Conservation (phyloP, 1,140 invertebrate species). For the Zaprionus ghesquierei region DNA sequence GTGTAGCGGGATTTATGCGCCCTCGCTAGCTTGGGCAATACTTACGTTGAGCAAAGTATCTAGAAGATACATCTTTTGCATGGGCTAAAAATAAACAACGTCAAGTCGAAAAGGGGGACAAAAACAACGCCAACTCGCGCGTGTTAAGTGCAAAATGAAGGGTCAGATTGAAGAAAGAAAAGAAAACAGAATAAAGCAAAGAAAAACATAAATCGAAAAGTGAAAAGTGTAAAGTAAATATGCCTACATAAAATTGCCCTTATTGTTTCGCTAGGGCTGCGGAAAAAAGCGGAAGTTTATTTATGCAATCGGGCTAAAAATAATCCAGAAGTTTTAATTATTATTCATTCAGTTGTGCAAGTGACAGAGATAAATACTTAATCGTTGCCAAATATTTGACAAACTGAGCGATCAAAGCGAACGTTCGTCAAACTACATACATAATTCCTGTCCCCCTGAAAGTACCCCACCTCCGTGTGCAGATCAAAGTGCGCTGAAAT, state of each 20-base stretch:
- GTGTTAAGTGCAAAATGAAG: conserved; percentile 60
- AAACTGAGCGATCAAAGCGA: conserved; percentile 34
- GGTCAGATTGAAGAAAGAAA: conserved; percentile 31
- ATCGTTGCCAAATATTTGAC: conserved; percentile 33
- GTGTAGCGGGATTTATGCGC: not conserved
- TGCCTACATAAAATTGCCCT: conserved; percentile 27
- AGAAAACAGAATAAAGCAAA: conserved; percentile 6
- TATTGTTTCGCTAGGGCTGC: conserved; percentile 12
- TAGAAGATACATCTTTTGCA: conserved; percentile 66
- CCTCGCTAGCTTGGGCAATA: conserved; percentile 29
- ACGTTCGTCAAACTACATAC: conserved; percentile 40
- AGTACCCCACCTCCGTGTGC: not conserved
- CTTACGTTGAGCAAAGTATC: conserved; percentile 35
- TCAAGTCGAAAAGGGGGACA: conserved; percentile 46
- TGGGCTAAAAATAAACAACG: conserved; percentile 58
- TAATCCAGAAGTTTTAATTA: conserved; percentile 8
- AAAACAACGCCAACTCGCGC: conserved; percentile 48
- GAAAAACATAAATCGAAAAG: conserved; percentile 1
- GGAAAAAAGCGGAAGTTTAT: conserved; percentile 31
- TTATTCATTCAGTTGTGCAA: conserved; percentile 44
- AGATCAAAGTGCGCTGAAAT: conserved; percentile 58
- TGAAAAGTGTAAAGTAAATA: conserved; percentile 10
- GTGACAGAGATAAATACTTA: conserved; percentile 41
- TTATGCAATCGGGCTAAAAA: conserved; percentile 29
- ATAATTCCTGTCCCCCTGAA: not conserved